These are phyloP conservation scores for Mandrillus leucophaeus DNA, from an alignment of 2,113 vertebrate genomes.

Conservation along the genomic window DNA sequence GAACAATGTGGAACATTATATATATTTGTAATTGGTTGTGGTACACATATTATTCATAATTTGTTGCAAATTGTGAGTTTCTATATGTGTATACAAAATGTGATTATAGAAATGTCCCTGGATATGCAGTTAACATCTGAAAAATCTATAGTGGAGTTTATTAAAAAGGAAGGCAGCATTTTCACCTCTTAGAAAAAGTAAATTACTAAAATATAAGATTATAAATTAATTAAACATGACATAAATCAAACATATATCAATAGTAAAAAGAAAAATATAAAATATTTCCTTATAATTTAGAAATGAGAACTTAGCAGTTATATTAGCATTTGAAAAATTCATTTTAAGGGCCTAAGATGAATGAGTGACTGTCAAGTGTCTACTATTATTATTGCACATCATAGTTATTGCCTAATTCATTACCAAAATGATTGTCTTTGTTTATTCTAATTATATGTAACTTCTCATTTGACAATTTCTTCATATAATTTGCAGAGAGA, in stretches of 20 bases:
- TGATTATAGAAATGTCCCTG: not conserved
- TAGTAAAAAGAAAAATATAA: not conserved
- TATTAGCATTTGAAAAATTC: not conserved
- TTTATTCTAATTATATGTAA: not conserved
- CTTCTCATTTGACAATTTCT: not conserved
- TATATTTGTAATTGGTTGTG: not conserved
- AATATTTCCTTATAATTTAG: not conserved
- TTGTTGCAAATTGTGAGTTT: not conserved
- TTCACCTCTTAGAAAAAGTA: not conserved
- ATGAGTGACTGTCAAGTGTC: not conserved
- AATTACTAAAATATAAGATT: not conserved
- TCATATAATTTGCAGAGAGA: not conserved
- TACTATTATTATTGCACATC: not conserved
- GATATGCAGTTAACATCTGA: not conserved
- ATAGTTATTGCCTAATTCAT: not conserved
- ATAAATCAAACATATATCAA: not conserved
- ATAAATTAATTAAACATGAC: not conserved
- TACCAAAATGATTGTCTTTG: not conserved
- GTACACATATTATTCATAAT: not conserved
- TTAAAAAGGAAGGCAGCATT: not conserved
- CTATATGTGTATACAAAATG: not conserved
- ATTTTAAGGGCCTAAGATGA: not conserved
- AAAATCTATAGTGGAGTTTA: not conserved
- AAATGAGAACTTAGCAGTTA: not conserved
- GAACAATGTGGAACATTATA: not conserved